Base-by-base conservation (phyloP, 1,140 invertebrate species). In the Bilobella aurantiaca region DNA sequence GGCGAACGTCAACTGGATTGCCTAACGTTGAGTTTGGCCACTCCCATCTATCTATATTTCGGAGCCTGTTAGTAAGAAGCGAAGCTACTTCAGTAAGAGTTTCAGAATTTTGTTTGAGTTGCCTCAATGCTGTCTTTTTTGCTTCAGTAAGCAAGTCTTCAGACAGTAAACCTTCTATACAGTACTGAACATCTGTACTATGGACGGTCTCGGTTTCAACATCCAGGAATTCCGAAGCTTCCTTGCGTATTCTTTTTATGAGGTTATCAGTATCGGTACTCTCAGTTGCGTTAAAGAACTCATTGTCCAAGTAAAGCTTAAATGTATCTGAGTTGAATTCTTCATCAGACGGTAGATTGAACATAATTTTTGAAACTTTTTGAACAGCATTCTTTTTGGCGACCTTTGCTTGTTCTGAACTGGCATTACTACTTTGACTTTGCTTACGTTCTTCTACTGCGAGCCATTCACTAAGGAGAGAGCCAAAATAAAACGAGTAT, bases 401-500 rank as follows among this genome's bases (percentile, higher is more conserved):
- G 21, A 14, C 23, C 5, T 8, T 3, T 16, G 2, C n/a, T 27
- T 59, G 14, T 28, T 32, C 3, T 23, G 18, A 18, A 12, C 2
- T 1, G 5, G 2, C 29, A 37, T 66, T 28, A 8, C 2, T 12
- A n/a, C 42, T 3, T 12, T 37, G 23, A 12, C 14, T 8, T 25
- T 60, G 21, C 1, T 5, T 1, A 2, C 32, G 53, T 5, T n/a
- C 27, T 23, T 58, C 31, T 1, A 34, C 8, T 3, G 47, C 63
- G 23, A 69, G 53, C 47, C 59, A 69, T 47, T 69, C 61, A 14
- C 29, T 65, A 16, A 69, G 30, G 0, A 65, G 16, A 14, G 27
- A 53, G 1, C 63, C 67, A 47, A 58, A 69, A 0, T 65, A 42
- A 28, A 37, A 69, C 3, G 67, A 69, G 32, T 69, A 69, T 23